A percentile compares a stretch with the other conserved stretches of the same genome.
Evolutionary conservation across 2,113 vertebrate genomes (phyloP).

Genomic region (Catharus minimus): DNA sequence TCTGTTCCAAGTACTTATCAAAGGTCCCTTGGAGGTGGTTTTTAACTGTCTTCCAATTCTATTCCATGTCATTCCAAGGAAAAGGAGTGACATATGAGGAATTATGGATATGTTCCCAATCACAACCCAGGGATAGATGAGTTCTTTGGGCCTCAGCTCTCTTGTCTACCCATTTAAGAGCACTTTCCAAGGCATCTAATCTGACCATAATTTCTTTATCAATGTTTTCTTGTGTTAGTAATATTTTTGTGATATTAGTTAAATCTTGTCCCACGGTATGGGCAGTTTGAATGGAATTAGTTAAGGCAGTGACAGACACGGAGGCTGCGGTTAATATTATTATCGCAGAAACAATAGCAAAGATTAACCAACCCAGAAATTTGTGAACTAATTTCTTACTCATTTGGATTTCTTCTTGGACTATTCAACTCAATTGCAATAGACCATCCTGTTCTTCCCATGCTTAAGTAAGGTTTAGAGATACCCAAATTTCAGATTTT

Average conservation of each 20-base stretch:
- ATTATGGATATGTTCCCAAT: not conserved
- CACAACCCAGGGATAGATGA: not conserved
- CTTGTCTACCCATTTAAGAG: not conserved
- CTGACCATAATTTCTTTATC: not conserved
- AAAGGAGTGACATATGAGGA: too few relatives aligned
- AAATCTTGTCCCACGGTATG: not conserved
- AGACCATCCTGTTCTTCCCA: not conserved
- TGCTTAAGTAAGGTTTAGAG: not conserved
- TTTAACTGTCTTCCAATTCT: not conserved
- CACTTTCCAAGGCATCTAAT: not conserved
- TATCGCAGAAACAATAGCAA: not conserved
- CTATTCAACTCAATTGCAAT: fast-evolving
- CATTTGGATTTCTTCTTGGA: not conserved
- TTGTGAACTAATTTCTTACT: not conserved
- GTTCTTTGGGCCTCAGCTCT: not conserved
- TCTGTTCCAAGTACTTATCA: not conserved
- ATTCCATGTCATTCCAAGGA: not conserved
- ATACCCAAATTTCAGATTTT: not conserved
- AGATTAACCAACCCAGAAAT: not conserved
- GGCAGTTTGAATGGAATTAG: not conserved
- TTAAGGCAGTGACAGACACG: too few relatives aligned
- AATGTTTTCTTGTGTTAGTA: not conserved
- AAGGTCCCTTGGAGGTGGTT: not conserved
- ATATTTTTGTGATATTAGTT: not conserved
- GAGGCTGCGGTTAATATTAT: not conserved